Evolutionary conservation across 2,113 vertebrate species (phyloP), one percentile per base, ranked within the genome.

Genomic region (Callopanchax toddi): DNA sequence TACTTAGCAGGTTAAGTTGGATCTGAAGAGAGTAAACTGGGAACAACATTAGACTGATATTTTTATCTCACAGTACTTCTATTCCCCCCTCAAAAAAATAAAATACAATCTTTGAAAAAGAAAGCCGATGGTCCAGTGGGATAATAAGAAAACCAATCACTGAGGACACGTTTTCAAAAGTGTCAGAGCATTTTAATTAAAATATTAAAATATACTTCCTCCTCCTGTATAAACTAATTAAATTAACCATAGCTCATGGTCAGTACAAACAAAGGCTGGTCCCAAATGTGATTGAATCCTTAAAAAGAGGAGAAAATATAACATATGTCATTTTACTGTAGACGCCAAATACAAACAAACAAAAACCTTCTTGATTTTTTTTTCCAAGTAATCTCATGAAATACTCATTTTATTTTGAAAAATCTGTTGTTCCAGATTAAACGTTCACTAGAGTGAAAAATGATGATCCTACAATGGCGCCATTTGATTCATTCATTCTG

Each of bases 1-100:
- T 15, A 64, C 13, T 81, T 51, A 32, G 60, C 13, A 17, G 49
- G 43, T 65, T 45, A 6, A 55, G 60, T 16, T 25, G 23, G 32
- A 55, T 43, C 12, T 3, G 13, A 32, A 13, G 48, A 26, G 21
- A 18, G 16, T 16, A 22, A 32, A 46, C 26, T 16, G 12, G 13
- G 5, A 22, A 22, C 20, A 46, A 22, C 22, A 1, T 25, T 25
- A 12, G 10, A 34, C 5, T 13, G 5, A 6, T 36, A 23, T 56
- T 40, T 29, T 18, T 6, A 43, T 26, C 40, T 58, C 25, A 18
- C 0, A 29, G 6, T 13, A 43, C 34, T 15, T 13, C 15, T 34
- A 5, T 18, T 22, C n/a, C n/a, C n/a, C 21, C 22, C 42, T 4
- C 16, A 34, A 29, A 40, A 39, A 23, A 2, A 56, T 39, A 56